Evolutionary conservation across 2,797 vertebrate species (phyloP).

Genomic region (Smutsia temminckii): DNA sequence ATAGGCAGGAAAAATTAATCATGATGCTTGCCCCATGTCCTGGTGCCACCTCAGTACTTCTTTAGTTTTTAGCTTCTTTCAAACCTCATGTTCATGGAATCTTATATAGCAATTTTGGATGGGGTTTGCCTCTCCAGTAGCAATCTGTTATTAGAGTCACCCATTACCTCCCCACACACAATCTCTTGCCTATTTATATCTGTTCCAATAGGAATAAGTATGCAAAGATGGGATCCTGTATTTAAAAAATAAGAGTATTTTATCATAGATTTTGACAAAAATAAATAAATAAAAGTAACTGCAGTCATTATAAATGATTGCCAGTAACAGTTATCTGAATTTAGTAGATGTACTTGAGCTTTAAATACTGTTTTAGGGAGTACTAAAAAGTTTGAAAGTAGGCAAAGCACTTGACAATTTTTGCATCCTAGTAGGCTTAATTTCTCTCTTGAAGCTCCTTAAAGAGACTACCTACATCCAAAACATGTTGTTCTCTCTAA

Average conservation of each 20-base stretch:
- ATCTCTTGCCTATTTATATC: neutral
- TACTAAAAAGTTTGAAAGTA: conserved; percentile 28
- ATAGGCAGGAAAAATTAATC: too few relatives aligned
- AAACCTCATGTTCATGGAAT: neutral
- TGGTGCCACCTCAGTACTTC: too few relatives aligned
- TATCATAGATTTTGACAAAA: neutral
- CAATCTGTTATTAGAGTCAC: neutral
- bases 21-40: too few relatives aligned
- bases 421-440: neutral
- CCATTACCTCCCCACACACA: too few relatives aligned
- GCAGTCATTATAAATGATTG: neutral
- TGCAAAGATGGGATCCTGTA: neutral
- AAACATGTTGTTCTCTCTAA: neutral
- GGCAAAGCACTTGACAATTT: neutral
- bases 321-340: neutral
- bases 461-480: neutral
- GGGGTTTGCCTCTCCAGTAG: neutral
- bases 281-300: conserved; percentile 4
- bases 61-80: neutral
- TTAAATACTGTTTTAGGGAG: neutral
- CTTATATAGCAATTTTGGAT: neutral
- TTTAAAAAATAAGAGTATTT: neutral
- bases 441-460: neutral
- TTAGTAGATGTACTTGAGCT: neutral
- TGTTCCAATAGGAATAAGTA: neutral